Evolutionary conservation across 2,113 vertebrate genomes (phyloP).

Genomic region (Sciurus niger): DNA sequence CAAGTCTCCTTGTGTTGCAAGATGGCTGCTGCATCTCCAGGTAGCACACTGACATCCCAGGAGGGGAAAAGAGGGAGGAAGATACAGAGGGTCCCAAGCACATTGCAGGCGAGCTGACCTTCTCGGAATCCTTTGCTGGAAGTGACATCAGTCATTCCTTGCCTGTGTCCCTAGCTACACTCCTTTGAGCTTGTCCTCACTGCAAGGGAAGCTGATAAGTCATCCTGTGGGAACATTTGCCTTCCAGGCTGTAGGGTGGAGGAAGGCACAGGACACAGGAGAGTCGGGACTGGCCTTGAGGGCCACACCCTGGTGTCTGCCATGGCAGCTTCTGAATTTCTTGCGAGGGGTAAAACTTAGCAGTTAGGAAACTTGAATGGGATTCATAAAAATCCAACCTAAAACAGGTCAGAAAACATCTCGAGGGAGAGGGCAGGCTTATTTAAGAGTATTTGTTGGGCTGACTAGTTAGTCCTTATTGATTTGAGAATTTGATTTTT

Average conservation of each 20-base stretch:
- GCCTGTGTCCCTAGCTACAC: not conserved
- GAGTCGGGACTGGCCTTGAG: not conserved
- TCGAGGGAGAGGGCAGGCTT: not conserved
- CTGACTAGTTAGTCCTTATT: not conserved
- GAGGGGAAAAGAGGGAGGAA: not conserved
- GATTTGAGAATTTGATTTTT: not conserved
- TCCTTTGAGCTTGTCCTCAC: not conserved
- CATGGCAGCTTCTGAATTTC: not conserved
- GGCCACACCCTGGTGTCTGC: not conserved
- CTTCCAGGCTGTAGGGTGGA: not conserved
- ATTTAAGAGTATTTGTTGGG: not conserved
- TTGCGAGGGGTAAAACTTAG: not conserved
- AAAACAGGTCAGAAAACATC: not conserved
- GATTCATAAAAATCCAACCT: not conserved
- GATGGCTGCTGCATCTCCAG: not conserved
- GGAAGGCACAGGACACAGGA: not conserved
- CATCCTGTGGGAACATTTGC: rapidly evolving
- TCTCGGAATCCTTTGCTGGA: not conserved
- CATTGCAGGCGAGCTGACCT: not conserved
- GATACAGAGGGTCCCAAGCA: not conserved
- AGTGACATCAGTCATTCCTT: not conserved
- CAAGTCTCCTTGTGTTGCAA: not conserved
- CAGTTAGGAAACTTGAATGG: not conserved
- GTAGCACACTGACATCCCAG: not conserved
- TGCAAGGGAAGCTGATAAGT: not conserved